Base-by-base conservation (phyloP, 2,113 vertebrate genomes). In the Scomber japonicus region DNA sequence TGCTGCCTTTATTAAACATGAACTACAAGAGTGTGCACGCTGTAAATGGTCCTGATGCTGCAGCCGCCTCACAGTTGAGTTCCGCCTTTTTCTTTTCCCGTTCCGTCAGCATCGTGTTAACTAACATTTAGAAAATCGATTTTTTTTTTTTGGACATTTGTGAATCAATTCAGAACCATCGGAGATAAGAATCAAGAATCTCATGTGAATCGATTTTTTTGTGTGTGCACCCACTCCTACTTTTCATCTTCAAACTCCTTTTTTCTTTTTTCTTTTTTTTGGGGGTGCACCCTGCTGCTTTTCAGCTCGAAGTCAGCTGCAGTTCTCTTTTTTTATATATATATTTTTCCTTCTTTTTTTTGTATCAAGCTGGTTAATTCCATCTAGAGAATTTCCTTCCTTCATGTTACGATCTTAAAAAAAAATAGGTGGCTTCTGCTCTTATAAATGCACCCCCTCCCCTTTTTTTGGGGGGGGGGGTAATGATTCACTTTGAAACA, bases 401-500 rank as follows among this genome's bases (percentile, higher is more conserved):
- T 69, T 51, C 55, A 12, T 76, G 71, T 72, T 66, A 49, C 24
- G 24, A 27, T 27, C 24, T 27, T 2, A 57, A 75, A 14, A 35
- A 35, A 35, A 40, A 40, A 40, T 66, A 83, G 50, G 73, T 2
- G 63, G 21, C 24, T 57, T 44, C 71, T 24, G 45, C 17, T 72
- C 48, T 65, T 69, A 62, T 60, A 51, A 85, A 83, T 64, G 72
- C 21, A 21, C 21, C 21, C 21, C 21, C 17, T 75, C 59, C 64
- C 19, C 35, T 64, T 74, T 68, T 56, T 69, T 12, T n/a, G n/a
- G n/a, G 27, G 44, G 51, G 65, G 31, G 31, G 31, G 35, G 35
- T 86, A 84, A 91, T 87, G 78, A 87, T 83, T 89, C 85, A 71
- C 73, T 84, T 56, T 90, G 84, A 87, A 83, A 83, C 44, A 40